Base-by-base conservation (phyloP, 2,888 invertebrate species). In the Brassicogethes aeneus region DNA sequence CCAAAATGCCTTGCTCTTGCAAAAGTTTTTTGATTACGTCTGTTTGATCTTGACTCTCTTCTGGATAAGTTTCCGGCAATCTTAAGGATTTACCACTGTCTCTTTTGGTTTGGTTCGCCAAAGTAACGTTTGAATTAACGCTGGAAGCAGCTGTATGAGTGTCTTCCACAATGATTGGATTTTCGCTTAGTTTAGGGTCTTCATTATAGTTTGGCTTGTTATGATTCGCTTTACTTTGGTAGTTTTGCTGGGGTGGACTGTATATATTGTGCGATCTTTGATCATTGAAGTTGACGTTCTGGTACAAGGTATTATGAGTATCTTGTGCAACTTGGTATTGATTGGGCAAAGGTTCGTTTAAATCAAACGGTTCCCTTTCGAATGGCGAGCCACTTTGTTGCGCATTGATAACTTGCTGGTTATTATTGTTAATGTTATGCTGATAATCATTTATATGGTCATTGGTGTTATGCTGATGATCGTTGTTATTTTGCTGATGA, bases 91-190 rank as follows among this genome's bases (percentile, higher is more conserved):
- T 48, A 29, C 56, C 56, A 34, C 59, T 61, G 38, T 57, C 55
- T 23, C 59, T 44, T 42, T 58, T 58, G 3, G 32, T 32, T 8
- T 32, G 32, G 12, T 37, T 39, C 2, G 55, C 44, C 16, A 55
- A 55, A 1, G 64, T 59, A 3, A 44, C 51, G 45, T 63, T 65
- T n/a, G n/a, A n/a, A n/a, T n/a, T n/a, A 13, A 55, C 50, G 15
- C 53, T 57, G 15, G 63, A 61, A 3, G 70, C 70, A 5, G 70
- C 75, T 10, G 75, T 71, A 37, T 75, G 72, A 45, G 72, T 73
- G 53, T 79, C 79, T 42, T 67, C 66, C 7, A 69, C 66, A 16
- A 68, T 48, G 43, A 69, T 66, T 3, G 71, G 65, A 54, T 70
- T 62, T 17, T 68, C 59, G 23, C 56, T 62, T 32, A 68, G 48